These are phyloP conservation scores for Bombus confusus DNA, from an alignment of 1,140 invertebrate genomes.

Conservation along the genomic window DNA sequence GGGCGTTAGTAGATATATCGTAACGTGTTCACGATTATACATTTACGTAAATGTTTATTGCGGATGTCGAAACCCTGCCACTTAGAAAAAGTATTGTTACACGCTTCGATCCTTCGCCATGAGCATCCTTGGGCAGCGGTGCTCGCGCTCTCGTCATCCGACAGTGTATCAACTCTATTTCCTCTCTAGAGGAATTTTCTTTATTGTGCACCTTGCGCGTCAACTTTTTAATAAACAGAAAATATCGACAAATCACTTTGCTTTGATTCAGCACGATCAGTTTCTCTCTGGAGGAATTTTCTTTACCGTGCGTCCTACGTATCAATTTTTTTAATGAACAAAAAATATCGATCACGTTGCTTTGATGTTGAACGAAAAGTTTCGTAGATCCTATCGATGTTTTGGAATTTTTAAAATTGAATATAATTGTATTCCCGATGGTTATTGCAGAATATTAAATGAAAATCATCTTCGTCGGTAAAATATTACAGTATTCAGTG, in stretches of 20 bases:
- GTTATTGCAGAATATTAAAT: too few relatives aligned
- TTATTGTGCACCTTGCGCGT: neutral
- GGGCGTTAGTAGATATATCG: slow-evolving; percentile 71
- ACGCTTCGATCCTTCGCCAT: slow-evolving; percentile 14
- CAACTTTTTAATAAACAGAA: neutral
- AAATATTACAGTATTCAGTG: too few relatives aligned
- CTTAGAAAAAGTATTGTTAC: slow-evolving; percentile 66
- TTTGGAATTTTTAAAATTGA: neutral
- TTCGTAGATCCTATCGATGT: neutral
- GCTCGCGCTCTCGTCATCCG: slow-evolving; percentile 11
- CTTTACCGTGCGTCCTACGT: neutral
- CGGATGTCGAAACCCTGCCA: slow-evolving; percentile 75
- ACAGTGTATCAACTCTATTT: neutral
- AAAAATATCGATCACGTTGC: neutral
- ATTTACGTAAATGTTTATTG: slow-evolving; percentile 80
- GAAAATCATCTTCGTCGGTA: too few relatives aligned
- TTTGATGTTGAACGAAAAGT: neutral
- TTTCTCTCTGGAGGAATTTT: neutral
- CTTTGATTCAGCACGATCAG: neutral
- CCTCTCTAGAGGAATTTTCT: neutral
- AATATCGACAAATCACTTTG: neutral
- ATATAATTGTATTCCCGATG: neutral
- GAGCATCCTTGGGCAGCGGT: neutral
- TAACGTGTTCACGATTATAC: slow-evolving; percentile 77
- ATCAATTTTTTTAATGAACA: neutral